A percentile compares a stretch with the other conserved stretches of the same genome.
Conservation (phyloP, 1,140 invertebrate genomes). For the Diuraphis noxia region DNA sequence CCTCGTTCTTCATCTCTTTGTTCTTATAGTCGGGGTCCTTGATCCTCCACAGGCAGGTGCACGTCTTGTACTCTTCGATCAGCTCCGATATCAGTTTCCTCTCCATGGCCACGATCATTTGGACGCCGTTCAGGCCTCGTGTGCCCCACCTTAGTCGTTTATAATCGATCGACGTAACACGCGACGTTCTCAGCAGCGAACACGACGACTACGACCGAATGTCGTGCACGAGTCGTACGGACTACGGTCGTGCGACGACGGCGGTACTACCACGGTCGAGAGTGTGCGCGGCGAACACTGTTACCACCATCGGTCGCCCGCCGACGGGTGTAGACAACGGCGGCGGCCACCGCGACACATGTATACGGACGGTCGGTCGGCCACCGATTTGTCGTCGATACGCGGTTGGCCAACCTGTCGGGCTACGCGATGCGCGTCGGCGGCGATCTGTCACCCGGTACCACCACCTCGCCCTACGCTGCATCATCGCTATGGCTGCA, state of each 20-base stretch:
- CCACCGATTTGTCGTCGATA: slow-evolving; percentile 20
- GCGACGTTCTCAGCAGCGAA: background rate
- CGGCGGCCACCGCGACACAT: background rate
- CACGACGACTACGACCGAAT: background rate
- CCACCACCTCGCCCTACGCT: too few relatives aligned
- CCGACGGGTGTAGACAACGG: background rate
- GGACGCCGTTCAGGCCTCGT: background rate
- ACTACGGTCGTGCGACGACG: background rate
- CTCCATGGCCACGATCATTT: slow-evolving; percentile 44
- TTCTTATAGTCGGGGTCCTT: slow-evolving; percentile 50
- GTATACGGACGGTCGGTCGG: slow-evolving; percentile 27
- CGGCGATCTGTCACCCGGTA: background rate
- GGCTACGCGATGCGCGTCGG: background rate
- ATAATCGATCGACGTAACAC: background rate
- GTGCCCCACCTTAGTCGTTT: background rate
- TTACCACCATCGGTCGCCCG: slow-evolving; percentile 25
- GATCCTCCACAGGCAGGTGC: slow-evolving; percentile 44
- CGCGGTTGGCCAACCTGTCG: slow-evolving; percentile 38
- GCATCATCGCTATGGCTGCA: background rate
- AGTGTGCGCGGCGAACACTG: slow-evolving; percentile 27
- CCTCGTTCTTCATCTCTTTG: slow-evolving; percentile 45
- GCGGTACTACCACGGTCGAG: background rate
- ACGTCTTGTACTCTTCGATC: slow-evolving; percentile 37
- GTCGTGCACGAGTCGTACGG: slow-evolving; percentile 5
- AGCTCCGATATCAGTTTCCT: slow-evolving; percentile 41